Evolutionary conservation across 2,888 invertebrate genomes (phyloP).

Genomic region (Drosophila trichaetosa): DNA sequence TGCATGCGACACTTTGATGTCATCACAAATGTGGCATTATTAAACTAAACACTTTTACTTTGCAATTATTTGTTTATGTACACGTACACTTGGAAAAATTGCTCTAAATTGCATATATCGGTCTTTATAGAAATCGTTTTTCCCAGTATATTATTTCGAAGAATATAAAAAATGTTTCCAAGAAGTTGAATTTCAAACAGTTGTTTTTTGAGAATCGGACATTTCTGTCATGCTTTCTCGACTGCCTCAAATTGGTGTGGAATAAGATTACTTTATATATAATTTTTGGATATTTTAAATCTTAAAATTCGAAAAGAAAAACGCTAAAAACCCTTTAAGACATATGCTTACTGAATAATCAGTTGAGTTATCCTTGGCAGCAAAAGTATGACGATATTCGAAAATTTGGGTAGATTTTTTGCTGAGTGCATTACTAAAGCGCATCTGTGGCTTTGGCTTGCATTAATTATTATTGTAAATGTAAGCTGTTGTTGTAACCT

Average conservation of each 20-base stretch:
- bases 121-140: too few relatives aligned
- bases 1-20: background rate
- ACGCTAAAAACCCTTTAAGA: background rate
- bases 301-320: background rate
- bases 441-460: constrained; percentile 21
- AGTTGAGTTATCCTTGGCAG: background rate
- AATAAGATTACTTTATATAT: background rate
- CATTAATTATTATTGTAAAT: constrained; percentile 22
- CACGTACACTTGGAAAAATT: background rate
- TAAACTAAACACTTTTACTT: background rate
- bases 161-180: background rate
- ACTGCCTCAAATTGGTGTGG: background rate
- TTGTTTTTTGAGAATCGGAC: background rate
- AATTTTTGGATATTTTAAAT: background rate
- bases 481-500: constrained; percentile 37
- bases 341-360: background rate
- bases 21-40: background rate
- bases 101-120: background rate
- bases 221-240: background rate
- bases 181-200: background rate
- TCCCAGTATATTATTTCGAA: background rate
- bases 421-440: background rate
- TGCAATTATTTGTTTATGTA: background rate
- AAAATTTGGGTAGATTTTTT: background rate
- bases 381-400: background rate